Evolutionary conservation across 2,888 invertebrate species (phyloP), one percentile per base, ranked within the genome.

Genomic region (Coleophora deauratella): DNA sequence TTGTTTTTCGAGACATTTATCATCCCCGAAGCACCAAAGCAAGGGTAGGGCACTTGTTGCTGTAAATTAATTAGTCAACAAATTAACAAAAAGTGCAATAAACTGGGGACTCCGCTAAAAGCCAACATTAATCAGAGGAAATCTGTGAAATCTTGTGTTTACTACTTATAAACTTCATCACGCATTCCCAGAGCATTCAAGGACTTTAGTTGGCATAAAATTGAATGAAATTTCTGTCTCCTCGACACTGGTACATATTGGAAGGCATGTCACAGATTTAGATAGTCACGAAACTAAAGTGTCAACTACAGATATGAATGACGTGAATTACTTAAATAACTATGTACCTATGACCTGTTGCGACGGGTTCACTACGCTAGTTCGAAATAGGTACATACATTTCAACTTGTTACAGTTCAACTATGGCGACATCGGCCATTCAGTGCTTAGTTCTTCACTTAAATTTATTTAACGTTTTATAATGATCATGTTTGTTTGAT

Each of bases 81-180:
- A 76, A 72, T 72, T 74, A 72, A 72, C 73, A 79, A 78, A 79
- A 78, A 77, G 60, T 78, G 76, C 72, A 74, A 76, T 78, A 74
- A 74, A 73, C 65, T 75, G n/a, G n/a, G n/a, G n/a, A n/a, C n/a
- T 74, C 72, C 72, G 67, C 55, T 59, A 59, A 66, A 65, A 61
- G 52, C 70, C 69, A 63, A 66, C 71, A 77, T 78, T 76, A 73
- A 76, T 77, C 74, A 77, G 72, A 57, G 54, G 58, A 71, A 69
- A 72, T 70, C 64, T 59, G n/a, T n/a, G n/a, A n/a, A n/a, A n/a
- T n/a, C n/a, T n/a, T n/a, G n/a, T n/a, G n/a, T 62, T 65, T 64
- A 59, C 57, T 52, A 63, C 59, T 63, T 59, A 58, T 56, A 61
- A 67, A 66, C 70, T 73, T 73, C 66, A 71, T 72, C 69, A 72